Conservation (phyloP, 2,113 vertebrate genomes). For the Cnemophilus loriae region DNA sequence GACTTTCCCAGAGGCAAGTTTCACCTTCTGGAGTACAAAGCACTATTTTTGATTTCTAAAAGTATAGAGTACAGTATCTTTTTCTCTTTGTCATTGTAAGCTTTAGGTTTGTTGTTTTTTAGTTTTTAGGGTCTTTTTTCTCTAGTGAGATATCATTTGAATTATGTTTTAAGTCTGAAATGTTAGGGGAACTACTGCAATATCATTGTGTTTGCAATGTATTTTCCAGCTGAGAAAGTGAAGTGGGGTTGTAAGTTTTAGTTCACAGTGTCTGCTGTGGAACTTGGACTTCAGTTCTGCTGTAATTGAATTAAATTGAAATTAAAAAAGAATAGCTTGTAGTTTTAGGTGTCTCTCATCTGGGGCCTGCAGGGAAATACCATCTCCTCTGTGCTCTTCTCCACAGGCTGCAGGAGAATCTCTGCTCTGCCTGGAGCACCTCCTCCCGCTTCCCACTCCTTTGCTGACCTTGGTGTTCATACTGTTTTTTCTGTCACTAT, state of each 20-base stretch:
- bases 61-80: constrained; percentile 2
- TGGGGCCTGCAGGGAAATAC: background rate
- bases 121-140: background rate
- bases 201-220: background rate
- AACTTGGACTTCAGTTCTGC: background rate
- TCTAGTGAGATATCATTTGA: constrained; percentile 14
- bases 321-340: background rate
- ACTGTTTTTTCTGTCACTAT: background rate
- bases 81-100: constrained; percentile 37
- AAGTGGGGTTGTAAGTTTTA: background rate
- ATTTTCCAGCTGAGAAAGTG: background rate
- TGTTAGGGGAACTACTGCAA: background rate
- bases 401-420: background rate
- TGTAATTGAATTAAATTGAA: background rate
- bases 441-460: background rate
- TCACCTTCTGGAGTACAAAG: constrained; percentile 49
- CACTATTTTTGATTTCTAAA: constrained; percentile 42
- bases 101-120: background rate
- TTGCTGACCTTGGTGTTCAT: background rate
- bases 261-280: background rate
- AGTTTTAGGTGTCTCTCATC: background rate
- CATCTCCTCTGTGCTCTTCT: background rate
- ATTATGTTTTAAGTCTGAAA: constrained; percentile 62
- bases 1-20: constrained; percentile 66
- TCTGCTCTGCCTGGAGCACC: background rate